Percentiles rank a stretch among this genome's conserved stretches.
phyloP scores from a whole-genome alignment of 2,113 vertebrate species.

The Tupaia chinensis region DNA sequence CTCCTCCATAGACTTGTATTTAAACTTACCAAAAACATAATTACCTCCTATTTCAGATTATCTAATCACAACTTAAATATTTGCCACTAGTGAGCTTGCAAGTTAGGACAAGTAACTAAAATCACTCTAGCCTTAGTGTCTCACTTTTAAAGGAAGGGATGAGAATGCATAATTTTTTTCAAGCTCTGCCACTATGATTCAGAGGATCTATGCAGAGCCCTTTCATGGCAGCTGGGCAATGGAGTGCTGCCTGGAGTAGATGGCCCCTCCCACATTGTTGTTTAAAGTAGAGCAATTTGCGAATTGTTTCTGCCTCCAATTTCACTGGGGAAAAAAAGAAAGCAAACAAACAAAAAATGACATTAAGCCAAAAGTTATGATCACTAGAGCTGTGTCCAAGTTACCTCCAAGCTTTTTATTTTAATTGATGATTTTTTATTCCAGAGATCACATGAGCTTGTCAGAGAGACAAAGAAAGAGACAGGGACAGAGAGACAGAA shows the following conservation, averaged over 20 bases:
- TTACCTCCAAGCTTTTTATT: not conserved
- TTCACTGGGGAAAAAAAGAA: not conserved
- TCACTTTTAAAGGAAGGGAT: conserved; percentile 10
- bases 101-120: conserved; percentile 37
- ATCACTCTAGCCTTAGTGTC: not conserved
- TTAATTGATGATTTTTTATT: no score
- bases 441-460: no score
- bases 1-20: conserved; percentile 25
- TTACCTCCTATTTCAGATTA: conserved; percentile 47
- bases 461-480: no score
- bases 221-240: not conserved
- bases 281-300: not conserved
- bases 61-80: conserved; percentile 49
- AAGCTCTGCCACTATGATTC: not conserved
- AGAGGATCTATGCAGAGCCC: not conserved
- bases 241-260: not conserved
- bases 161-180: not conserved
- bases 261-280: not conserved
- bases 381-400: not conserved
- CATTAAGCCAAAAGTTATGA: not conserved
- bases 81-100: conserved; percentile 17
- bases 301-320: not conserved
- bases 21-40: conserved; percentile 62
- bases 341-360: not conserved
- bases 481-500: no score